phyloP scores from a whole-genome alignment of 2,113 vertebrate genomes.

The Petromus typicus region DNA sequence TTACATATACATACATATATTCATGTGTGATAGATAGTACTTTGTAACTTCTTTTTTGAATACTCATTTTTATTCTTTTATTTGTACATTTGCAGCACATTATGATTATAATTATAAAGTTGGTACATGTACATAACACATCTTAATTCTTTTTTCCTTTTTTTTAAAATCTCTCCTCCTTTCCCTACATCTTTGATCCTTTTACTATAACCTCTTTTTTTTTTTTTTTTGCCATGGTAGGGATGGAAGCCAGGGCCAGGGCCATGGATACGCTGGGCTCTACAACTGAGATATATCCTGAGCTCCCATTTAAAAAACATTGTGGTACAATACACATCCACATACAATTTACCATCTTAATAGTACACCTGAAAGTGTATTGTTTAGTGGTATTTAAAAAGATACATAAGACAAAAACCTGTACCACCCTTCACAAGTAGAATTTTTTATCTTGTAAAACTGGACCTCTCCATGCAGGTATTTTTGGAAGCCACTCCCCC shows the following conservation, averaged over 20 bases:
- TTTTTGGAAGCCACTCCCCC: background rate
- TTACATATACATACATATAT: background rate
- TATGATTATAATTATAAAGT: background rate
- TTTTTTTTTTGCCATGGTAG: background rate
- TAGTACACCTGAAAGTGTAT: background rate
- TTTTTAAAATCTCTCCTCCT: too few relatives aligned
- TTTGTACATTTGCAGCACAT: background rate
- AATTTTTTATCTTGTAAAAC: background rate
- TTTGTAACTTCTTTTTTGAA: background rate
- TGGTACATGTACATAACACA: background rate
- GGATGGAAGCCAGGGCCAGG: background rate
- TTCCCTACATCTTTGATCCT: background rate
- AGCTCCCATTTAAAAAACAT: background rate
- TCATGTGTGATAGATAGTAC: background rate
- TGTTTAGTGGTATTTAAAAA: background rate
- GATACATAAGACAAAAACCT: too few relatives aligned
- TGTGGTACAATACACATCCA: background rate
- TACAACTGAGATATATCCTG: background rate
- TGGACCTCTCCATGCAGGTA: background rate
- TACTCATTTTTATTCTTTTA: background rate
- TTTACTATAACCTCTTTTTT: background rate
- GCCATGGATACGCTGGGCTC: background rate
- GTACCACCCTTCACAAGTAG: background rate
- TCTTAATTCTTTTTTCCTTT: background rate
- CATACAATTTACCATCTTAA: background rate